phyloP scores from a whole-genome alignment of 2,113 vertebrate species.

The Neolamprologus falcicula region DNA sequence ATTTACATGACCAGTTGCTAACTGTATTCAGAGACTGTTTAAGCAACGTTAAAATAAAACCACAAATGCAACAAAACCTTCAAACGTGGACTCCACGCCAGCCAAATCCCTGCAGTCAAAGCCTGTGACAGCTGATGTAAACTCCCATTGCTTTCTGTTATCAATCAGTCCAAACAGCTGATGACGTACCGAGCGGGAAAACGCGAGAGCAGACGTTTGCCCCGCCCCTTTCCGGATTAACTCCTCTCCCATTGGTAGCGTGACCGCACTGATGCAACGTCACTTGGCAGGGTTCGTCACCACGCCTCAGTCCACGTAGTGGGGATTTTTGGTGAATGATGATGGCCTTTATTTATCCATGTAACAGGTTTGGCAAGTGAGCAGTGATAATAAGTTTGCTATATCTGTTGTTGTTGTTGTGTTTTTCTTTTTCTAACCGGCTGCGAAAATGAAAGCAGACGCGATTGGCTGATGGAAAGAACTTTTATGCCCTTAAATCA shows the following conservation, averaged over 20 bases:
- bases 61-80: not conserved
- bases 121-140: conserved; percentile 31
- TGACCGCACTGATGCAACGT: not conserved
- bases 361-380: not conserved
- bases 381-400: not conserved
- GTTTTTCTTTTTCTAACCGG: not conserved
- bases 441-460: not conserved
- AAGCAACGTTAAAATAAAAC: not conserved
- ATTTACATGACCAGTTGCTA: not conserved
- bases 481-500: not conserved
- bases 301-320: conserved; percentile 10
- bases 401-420: not conserved
- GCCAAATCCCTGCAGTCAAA: conserved; percentile 28
- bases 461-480: not conserved
- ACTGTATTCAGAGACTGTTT: not conserved
- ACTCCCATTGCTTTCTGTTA: conserved; percentile 8
- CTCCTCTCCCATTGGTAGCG: conserved; percentile 17
- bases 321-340: not conserved
- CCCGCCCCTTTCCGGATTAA: not conserved
- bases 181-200: conserved; percentile 49
- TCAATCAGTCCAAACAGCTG: not conserved
- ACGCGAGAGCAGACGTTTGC: not conserved
- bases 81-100: conserved; percentile 39
- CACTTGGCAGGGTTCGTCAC: not conserved
- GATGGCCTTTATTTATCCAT: not conserved